A percentile compares a stretch with the other conserved stretches of the same genome.
These are phyloP conservation scores for Aphidius gifuensis DNA, from an alignment of 1,140 invertebrate species.

Conservation along the genomic window DNA sequence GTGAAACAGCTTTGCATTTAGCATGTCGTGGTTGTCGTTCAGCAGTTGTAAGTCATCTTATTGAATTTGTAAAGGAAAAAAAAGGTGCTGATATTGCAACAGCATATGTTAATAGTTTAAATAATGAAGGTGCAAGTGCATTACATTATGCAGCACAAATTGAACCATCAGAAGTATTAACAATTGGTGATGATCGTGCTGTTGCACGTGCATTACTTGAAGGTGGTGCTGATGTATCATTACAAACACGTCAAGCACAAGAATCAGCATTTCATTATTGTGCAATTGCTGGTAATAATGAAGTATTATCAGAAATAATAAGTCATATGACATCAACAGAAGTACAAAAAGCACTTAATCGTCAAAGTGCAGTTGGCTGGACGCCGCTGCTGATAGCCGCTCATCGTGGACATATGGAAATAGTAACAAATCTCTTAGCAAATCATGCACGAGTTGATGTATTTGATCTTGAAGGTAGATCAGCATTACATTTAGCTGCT, in stretches of 20 bases:
- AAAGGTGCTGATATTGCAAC: conserved; percentile 69
- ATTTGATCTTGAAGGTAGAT: conserved; percentile 94
- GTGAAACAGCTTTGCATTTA: conserved; percentile 93
- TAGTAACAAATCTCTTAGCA: conserved; percentile 80
- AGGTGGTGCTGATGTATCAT: conserved; percentile 82
- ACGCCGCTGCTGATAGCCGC: conserved; percentile 93
- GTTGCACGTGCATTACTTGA: conserved; percentile 85
- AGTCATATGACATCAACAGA: conserved; percentile 81
- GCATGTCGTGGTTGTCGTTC: conserved; percentile 82
- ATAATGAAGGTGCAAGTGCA: conserved; percentile 88
- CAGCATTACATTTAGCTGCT: conserved; percentile 91
- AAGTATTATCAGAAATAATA: conserved; percentile 91
- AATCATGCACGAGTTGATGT: conserved; percentile 97
- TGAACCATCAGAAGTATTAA: conserved; percentile 70
- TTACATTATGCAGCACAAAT: conserved; percentile 86
- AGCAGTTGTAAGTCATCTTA: conserved; percentile 79
- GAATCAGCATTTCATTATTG: conserved; percentile 96
- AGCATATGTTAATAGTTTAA: conserved; percentile 75
- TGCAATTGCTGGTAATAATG: conserved; percentile 92
- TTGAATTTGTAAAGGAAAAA: conserved; percentile 78
- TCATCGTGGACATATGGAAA: conserved; percentile 74
- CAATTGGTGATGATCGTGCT: conserved; percentile 81
- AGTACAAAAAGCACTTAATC: conserved; percentile 89
- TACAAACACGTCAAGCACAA: conserved; percentile 79
- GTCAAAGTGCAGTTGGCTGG: conserved; percentile 89